Conservation (phyloP, 2,797 vertebrate genomes). For the Lerista edwardsae region DNA sequence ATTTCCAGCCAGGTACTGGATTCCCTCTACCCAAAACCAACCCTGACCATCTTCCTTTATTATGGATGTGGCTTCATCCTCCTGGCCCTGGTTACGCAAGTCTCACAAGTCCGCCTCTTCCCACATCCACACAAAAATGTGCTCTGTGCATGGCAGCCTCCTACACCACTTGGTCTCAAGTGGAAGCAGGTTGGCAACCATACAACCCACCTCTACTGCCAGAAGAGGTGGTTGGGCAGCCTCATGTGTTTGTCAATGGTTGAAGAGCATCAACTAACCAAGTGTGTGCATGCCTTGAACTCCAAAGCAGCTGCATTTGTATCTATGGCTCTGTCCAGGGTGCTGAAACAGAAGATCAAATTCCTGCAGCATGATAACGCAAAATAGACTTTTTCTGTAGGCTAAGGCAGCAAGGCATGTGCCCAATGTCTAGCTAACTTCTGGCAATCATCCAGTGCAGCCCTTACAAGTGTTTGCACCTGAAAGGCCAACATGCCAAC, state of each 20-base stretch:
- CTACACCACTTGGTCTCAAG: not conserved
- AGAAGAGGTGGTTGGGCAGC: not conserved
- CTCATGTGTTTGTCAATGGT: not conserved
- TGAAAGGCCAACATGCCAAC: not conserved
- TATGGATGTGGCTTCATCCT: not conserved
- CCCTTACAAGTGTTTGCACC: not conserved
- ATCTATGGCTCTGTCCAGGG: not conserved
- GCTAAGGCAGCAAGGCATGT: not conserved
- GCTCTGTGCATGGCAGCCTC: not conserved
- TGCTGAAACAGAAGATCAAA: slow-evolving; percentile 25
- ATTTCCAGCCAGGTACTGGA: no score
- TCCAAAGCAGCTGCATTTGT: not conserved
- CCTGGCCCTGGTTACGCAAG: not conserved
- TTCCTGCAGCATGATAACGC: not conserved
- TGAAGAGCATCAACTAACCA: not conserved
- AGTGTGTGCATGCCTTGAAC: not conserved
- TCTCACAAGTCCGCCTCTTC: not conserved
- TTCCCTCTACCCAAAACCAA: not conserved
- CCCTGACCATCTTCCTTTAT: not conserved
- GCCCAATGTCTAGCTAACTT: not conserved
- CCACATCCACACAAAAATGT: not conserved
- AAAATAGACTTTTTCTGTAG: not conserved
- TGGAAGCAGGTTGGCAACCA: not conserved
- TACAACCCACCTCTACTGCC: not conserved
- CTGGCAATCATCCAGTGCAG: not conserved